These are phyloP conservation scores for Drosophila nigricruria DNA, from an alignment of 2,888 invertebrate species.

Conservation along the genomic window DNA sequence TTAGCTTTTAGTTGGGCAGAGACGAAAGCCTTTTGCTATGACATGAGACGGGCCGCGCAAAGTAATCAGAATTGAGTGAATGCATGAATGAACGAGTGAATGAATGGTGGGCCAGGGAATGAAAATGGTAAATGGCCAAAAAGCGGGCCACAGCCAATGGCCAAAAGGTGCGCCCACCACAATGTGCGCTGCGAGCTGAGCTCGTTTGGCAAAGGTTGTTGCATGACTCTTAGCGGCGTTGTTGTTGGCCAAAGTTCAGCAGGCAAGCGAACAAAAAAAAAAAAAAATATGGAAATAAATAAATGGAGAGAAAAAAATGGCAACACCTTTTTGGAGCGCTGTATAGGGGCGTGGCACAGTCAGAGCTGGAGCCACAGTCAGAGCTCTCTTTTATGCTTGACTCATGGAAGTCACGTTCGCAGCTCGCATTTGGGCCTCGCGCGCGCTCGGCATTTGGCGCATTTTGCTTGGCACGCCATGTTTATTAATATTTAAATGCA, in stretches of 20 bases:
- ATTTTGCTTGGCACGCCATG: conserved; percentile 77
- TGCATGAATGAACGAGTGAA: conserved; percentile 37
- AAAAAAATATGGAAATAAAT: conserved; percentile 8
- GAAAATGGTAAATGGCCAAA: conserved; percentile 39
- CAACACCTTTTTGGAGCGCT: conserved; percentile 35
- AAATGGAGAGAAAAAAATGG: conserved; percentile 20
- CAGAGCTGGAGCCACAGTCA: background rate
- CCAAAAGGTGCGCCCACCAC: conserved; percentile 70
- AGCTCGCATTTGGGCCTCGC: conserved; percentile 52
- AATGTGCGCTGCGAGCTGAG: background rate
- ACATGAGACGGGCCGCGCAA: conserved; percentile 65
- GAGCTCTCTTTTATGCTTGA: conserved; percentile 52
- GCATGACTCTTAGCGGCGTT: conserved; percentile 68
- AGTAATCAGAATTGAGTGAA: conserved; percentile 53
- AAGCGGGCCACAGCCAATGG: conserved; percentile 25
- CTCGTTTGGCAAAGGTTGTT: conserved; percentile 41
- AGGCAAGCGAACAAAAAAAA: conserved; percentile 2
- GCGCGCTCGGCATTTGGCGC: conserved; percentile 66
- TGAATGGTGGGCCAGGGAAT: conserved; percentile 29
- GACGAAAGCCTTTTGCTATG: conserved; percentile 70
- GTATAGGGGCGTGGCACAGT: conserved; percentile 12
- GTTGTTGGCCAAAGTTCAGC: conserved; percentile 75
- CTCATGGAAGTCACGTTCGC: conserved; percentile 74
- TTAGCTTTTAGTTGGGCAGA: conserved; percentile 34
- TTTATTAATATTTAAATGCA: conserved; percentile 82